Conservation (phyloP, 2,797 vertebrate species). For the Spinus olivaceus region DNA sequence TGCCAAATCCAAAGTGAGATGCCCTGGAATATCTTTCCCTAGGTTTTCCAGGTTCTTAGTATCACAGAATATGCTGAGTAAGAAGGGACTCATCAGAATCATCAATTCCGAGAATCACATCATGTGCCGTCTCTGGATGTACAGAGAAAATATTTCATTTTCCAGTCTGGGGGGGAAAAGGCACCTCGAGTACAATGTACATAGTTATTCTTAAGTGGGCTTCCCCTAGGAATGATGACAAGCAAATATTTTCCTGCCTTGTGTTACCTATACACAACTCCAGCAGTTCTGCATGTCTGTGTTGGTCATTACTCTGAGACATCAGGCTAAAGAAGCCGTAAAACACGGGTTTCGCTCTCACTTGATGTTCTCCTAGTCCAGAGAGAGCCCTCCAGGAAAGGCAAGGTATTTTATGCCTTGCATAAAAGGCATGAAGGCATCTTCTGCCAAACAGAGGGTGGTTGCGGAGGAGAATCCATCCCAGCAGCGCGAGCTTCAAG, state of each 20-base stretch:
- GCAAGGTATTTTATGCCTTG: background rate
- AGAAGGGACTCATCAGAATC: background rate
- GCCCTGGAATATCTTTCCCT: background rate
- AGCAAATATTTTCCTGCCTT: background rate
- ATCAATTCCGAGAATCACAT: background rate
- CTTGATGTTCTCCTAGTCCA: background rate
- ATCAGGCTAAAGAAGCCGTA: background rate
- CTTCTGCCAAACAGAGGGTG: background rate
- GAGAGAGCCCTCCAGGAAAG: background rate
- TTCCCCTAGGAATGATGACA: background rate
- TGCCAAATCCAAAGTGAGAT: background rate
- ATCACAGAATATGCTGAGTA: background rate
- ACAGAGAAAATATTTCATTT: background rate
- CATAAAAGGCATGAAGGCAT: fast-evolving
- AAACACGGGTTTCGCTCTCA: background rate
- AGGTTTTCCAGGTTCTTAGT: background rate
- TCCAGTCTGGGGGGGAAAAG: too few species aligned
- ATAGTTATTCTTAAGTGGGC: background rate
- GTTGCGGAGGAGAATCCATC: background rate
- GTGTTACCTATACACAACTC: background rate
- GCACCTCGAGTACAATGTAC: background rate
- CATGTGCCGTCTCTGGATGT: background rate
- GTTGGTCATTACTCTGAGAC: background rate
- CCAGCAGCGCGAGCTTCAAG: background rate
- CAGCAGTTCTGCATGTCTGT: background rate